These are phyloP conservation scores for Melinaea menophilus DNA, from an alignment of 2,888 invertebrate genomes.

Conservation along the genomic window DNA sequence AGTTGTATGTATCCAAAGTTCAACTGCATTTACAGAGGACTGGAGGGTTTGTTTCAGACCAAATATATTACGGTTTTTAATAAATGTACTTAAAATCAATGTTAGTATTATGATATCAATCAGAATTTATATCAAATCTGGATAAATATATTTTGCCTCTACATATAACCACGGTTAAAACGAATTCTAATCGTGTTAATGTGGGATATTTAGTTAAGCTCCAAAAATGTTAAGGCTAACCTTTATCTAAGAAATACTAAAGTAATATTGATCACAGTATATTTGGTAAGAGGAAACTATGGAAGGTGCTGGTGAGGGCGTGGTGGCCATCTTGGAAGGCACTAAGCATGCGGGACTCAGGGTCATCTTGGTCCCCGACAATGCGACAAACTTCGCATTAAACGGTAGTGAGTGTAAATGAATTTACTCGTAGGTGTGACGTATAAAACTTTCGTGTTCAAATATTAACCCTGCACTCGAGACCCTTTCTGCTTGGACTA, in stretches of 20 bases:
- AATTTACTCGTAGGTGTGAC: slow-evolving; percentile 10
- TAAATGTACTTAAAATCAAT: slow-evolving; percentile 14
- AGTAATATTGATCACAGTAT: background rate
- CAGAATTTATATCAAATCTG: too few relatives aligned
- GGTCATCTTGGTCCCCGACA: slow-evolving; percentile 41
- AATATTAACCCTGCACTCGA: too few relatives aligned
- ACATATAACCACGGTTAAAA: background rate
- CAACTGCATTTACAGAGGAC: slow-evolving; percentile 11
- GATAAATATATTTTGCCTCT: background rate
- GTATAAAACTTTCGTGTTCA: too few relatives aligned
- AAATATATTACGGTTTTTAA: slow-evolving; percentile 9
- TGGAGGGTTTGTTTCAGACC: slow-evolving; percentile 20
- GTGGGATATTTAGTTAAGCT: background rate
- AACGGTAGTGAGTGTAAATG: background rate
- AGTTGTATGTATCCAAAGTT: slow-evolving; percentile 10
- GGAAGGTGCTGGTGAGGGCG: slow-evolving; percentile 39
- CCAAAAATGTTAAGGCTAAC: background rate
- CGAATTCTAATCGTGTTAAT: background rate
- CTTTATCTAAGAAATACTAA: background rate
- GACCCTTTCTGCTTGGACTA: too few relatives aligned
- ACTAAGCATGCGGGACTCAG: slow-evolving; percentile 45
- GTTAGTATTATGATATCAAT: slow-evolving; percentile 9
- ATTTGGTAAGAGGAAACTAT: slow-evolving; percentile 6
- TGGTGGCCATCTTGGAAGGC: slow-evolving; percentile 55
- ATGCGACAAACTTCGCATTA: background rate